A percentile compares a stretch with the other conserved stretches of the same genome.
Evolutionary conservation across 1,140 invertebrate genomes (phyloP).

Genomic region (Zaprionus kolodkinae): DNA sequence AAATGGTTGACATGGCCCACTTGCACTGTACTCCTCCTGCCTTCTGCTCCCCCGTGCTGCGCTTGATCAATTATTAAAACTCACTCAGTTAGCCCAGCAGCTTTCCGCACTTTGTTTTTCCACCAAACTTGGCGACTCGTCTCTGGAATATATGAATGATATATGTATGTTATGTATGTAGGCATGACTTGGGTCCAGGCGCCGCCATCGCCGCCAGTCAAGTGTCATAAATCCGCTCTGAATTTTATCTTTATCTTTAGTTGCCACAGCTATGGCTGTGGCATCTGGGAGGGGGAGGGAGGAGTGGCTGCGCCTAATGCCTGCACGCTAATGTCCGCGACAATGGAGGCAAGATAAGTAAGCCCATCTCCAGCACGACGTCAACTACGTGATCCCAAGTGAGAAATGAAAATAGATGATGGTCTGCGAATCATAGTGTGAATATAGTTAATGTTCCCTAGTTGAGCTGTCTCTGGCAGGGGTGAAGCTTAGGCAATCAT

Average conservation of each 20-base stretch:
- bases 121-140: background rate
- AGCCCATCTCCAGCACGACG: background rate
- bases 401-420: constrained; percentile 2
- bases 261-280: background rate
- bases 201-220: background rate
- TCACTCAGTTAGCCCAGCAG: constrained; percentile 33
- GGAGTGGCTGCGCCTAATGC: background rate
- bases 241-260: constrained; percentile 3
- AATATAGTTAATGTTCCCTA: background rate
- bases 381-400: background rate
- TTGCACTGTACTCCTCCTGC: background rate
- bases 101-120: constrained; percentile 12
- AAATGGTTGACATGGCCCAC: background rate
- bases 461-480: background rate
- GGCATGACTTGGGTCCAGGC: background rate
- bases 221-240: constrained; percentile 31
- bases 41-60: constrained; percentile 1
- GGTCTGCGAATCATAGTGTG: background rate
- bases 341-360: background rate
- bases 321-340: background rate
- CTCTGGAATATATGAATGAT: constrained; percentile 15
- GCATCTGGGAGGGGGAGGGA: background rate
- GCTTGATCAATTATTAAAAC: constrained; percentile 75
- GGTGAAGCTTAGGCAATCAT: background rate
- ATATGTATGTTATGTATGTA: background rate